Percentiles rank a stretch among this genome's conserved stretches.
These are phyloP conservation scores for Calliopum simillimum DNA, from an alignment of 2,888 invertebrate genomes.

Conservation along the genomic window DNA sequence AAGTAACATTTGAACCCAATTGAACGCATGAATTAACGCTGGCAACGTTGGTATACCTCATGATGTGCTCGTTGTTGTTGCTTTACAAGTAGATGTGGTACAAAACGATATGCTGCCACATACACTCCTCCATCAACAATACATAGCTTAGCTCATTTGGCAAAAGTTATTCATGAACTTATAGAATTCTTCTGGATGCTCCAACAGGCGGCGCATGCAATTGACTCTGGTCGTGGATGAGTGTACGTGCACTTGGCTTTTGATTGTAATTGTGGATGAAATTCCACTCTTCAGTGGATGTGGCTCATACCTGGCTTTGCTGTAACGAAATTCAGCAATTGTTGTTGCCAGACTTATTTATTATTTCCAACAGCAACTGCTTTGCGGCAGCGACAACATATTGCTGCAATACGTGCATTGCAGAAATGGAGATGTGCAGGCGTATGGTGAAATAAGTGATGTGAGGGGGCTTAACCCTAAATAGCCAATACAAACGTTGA, in stretches of 20 bases:
- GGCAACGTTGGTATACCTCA: neutral
- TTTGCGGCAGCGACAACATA: neutral
- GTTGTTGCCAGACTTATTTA: conserved; percentile 8
- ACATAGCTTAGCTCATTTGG: too few species aligned
- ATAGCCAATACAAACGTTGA: too few species aligned
- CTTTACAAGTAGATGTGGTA: neutral
- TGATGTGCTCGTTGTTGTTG: too few species aligned
- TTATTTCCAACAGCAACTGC: conserved; percentile 13
- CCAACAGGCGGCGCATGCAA: too few species aligned
- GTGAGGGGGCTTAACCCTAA: too few species aligned
- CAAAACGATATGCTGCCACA: neutral
- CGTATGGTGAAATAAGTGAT: too few species aligned
- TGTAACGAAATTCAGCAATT: neutral
- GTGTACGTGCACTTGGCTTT: neutral
- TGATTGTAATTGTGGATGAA: neutral
- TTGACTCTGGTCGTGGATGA: too few species aligned
- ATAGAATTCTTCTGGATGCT: too few species aligned
- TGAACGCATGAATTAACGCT: conserved; percentile 23
- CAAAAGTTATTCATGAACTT: too few species aligned
- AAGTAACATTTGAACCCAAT: conserved; percentile 17
- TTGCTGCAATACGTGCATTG: too few species aligned
- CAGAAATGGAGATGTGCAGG: too few species aligned
- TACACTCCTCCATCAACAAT: neutral
- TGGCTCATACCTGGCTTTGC: neutral
- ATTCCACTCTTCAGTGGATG: neutral